Conservation (phyloP, 2,113 vertebrate genomes). For the Poicephalus meyeri region DNA sequence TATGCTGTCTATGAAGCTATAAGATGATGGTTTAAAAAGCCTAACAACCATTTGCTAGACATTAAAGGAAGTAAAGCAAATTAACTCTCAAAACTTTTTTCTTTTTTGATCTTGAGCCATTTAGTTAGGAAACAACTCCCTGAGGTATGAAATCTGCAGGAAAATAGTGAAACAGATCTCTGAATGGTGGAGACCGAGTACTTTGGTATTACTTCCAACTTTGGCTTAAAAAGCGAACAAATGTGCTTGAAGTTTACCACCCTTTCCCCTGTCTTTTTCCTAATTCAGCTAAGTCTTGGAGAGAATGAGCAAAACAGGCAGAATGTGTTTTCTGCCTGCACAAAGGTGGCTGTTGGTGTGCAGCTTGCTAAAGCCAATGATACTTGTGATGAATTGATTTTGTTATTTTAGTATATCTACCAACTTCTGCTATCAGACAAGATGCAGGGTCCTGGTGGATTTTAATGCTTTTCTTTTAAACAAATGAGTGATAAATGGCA, state of each 20-base stretch:
- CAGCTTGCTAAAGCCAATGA: rapidly evolving
- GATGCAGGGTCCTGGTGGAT: background rate
- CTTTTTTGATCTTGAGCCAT: background rate
- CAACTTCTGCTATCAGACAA: background rate
- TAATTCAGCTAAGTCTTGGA: background rate
- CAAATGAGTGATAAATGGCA: background rate
- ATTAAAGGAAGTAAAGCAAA: background rate
- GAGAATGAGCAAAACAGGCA: background rate
- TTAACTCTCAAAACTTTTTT: background rate
- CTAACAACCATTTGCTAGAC: background rate
- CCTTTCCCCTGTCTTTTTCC: background rate
- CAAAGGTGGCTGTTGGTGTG: rapidly evolving
- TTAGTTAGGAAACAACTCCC: background rate
- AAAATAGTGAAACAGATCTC: background rate
- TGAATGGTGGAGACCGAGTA: background rate
- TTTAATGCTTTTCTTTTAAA: background rate
- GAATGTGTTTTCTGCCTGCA: background rate
- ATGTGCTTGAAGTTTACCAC: background rate
- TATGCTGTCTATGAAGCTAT: background rate
- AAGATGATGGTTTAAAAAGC: background rate
- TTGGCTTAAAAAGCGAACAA: background rate
- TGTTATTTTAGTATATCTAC: background rate
- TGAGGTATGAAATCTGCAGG: background rate
- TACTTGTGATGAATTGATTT: background rate
- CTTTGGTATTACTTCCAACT: background rate